phyloP scores from a whole-genome alignment of 2,888 invertebrate species.

The Heterodera filipjevi region DNA sequence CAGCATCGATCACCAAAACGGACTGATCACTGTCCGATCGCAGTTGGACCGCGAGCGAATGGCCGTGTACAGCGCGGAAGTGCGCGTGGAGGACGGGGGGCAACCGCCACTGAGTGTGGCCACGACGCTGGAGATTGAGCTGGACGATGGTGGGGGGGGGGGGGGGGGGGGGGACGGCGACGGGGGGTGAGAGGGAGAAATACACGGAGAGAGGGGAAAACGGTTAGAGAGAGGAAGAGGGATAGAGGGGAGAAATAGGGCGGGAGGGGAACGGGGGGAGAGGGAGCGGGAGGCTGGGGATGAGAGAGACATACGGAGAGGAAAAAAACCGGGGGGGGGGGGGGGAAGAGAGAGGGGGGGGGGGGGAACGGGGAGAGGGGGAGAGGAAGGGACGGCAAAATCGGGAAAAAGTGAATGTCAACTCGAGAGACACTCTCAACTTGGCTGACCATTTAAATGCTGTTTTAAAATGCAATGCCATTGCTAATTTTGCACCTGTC shows the following conservation, averaged over 20 bases:
- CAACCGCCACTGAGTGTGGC: slow-evolving; percentile 87
- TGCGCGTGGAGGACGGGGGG: slow-evolving; percentile 90
- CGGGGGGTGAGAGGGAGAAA: too few relatives aligned
- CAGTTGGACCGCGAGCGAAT: slow-evolving; percentile 81
- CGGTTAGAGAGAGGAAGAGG: too few relatives aligned
- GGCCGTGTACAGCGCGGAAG: slow-evolving; percentile 81
- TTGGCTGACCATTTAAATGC: neutral
- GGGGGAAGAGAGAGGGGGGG: neutral
- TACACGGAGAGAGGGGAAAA: too few relatives aligned
- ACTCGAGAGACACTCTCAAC: neutral
- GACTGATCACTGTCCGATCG: slow-evolving; percentile 85
- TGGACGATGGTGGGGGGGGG: slow-evolving; percentile 76
- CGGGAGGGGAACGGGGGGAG: too few relatives aligned
- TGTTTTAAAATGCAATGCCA: neutral
- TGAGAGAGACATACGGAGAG: too few relatives aligned
- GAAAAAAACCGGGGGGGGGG: too few relatives aligned
- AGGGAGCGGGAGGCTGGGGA: too few relatives aligned
- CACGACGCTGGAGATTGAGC: slow-evolving; percentile 90
- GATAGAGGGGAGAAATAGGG: too few relatives aligned
- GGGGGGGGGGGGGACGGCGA: neutral
- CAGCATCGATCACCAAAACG: slow-evolving; percentile 86
- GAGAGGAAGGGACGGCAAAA: too few relatives aligned
- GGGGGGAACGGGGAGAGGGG: too few relatives aligned
- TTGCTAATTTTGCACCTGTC: neutral
- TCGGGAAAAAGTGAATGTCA: too few relatives aligned